phyloP scores from a whole-genome alignment of 2,113 vertebrate species.

The western clawed frog (Xenopus tropicalis) region UCB_Xtro_10.0 CM004449.2:34214001-34214500 shows the following conservation, averaged over 20 bases:
- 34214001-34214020: constrained; percentile 21
- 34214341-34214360: constrained; percentile 1
- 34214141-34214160: background rate
- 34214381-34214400: constrained; percentile 13
- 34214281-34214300: background rate
- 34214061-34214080: constrained; percentile 11
- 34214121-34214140: constrained; percentile 8
- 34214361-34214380: background rate
- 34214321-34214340: constrained; percentile 18
- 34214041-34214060: constrained; percentile 16
- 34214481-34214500: background rate
- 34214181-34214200: background rate
- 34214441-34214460: constrained; percentile 21
- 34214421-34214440: constrained; percentile 27
- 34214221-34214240: background rate
- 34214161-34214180: background rate
- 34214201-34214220: background rate
- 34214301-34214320: background rate
- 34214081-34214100: constrained; percentile 1
- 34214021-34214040: constrained; percentile 33
- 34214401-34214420: constrained; percentile 14
- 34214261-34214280: background rate
- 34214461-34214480: constrained; percentile 12
- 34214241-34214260: background rate
- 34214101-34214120: constrained; percentile 7